phyloP scores from a whole-genome alignment of 2,888 invertebrate species.

The Schizaphis graminum region DNA sequence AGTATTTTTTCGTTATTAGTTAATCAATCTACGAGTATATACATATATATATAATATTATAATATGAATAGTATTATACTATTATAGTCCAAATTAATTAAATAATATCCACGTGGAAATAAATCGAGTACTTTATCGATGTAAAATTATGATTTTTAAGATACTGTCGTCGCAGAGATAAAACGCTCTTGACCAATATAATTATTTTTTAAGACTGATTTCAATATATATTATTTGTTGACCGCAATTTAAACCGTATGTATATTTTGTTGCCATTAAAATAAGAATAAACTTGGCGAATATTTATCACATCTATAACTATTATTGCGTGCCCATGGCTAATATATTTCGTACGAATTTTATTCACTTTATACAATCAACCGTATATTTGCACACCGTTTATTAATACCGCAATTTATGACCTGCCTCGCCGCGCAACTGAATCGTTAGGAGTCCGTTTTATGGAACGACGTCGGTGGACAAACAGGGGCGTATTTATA shows the following conservation, averaged over 20 bases:
- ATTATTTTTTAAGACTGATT: not conserved
- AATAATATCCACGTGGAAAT: not conserved
- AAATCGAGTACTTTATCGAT: not conserved
- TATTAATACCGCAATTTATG: not conserved
- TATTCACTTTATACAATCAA: not conserved
- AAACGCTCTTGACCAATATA: not conserved
- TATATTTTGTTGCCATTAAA: not conserved
- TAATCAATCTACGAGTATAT: not conserved
- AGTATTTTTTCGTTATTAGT: not conserved
- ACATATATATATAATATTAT: not conserved
- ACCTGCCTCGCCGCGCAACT: not conserved
- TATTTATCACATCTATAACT: not conserved
- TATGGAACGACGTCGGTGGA: not conserved
- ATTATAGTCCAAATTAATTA: not conserved
- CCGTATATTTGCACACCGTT: not conserved
- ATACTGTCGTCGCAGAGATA: not conserved
- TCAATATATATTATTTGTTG: not conserved
- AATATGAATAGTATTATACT: too few species aligned
- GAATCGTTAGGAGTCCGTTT: not conserved
- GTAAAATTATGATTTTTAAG: not conserved
- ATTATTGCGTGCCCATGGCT: not conserved
- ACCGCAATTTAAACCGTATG: not conserved
- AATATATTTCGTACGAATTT: slow-evolving; percentile 9
- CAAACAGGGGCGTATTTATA: not conserved
- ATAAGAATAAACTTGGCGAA: not conserved